Conservation (phyloP, 2,113 vertebrate genomes). For the Ammodytes marinus region DNA sequence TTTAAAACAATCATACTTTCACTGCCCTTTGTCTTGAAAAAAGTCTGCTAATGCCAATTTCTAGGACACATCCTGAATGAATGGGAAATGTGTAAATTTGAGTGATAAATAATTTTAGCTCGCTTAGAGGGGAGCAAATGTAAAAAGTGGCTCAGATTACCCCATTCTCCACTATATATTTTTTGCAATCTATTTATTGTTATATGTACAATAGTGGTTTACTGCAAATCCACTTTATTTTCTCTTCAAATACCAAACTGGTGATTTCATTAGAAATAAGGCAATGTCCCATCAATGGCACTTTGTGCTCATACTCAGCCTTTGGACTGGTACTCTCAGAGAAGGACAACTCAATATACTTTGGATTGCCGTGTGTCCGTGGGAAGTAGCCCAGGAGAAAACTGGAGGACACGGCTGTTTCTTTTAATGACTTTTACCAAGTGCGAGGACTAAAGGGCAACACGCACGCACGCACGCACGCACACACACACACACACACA, state of each 20-base stretch:
- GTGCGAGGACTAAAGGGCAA: background rate
- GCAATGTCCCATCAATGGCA: background rate
- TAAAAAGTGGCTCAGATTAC: too few relatives aligned
- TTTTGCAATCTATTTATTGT: background rate
- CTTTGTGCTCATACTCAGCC: background rate
- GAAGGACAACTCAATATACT: constrained; percentile 9
- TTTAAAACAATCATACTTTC: too few relatives aligned
- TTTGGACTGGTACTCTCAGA: background rate
- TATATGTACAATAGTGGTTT: background rate
- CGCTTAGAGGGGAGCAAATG: too few relatives aligned
- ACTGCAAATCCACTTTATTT: background rate
- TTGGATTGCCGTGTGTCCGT: background rate
- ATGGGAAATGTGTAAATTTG: too few relatives aligned
- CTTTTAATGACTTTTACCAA: constrained; percentile 20
- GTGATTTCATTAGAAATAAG: background rate
- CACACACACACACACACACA: too few relatives aligned
- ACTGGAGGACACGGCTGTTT: background rate
- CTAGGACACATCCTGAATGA: too few relatives aligned
- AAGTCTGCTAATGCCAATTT: too few relatives aligned
- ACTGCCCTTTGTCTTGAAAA: too few relatives aligned
- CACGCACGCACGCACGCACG: background rate
- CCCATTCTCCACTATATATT: too few relatives aligned
- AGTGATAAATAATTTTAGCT: too few relatives aligned
- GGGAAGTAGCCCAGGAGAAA: background rate
- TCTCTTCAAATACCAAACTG: background rate